Evolutionary conservation across 2,797 vertebrate genomes (phyloP).

Genomic region (Brachymystax lenok): DNA sequence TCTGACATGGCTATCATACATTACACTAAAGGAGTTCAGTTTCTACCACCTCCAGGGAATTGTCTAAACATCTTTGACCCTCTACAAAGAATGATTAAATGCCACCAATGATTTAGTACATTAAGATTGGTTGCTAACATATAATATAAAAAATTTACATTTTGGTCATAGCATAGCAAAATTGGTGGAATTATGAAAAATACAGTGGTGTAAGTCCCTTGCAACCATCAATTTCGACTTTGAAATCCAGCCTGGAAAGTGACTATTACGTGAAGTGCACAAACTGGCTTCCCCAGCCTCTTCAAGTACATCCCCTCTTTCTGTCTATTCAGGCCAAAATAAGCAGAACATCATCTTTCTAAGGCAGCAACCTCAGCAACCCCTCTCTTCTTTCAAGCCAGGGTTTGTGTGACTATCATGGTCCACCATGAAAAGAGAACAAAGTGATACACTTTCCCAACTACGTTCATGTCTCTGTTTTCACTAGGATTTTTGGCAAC

Average conservation of each 20-base stretch:
- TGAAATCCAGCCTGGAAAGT: slow-evolving; percentile 62
- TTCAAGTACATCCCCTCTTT: slow-evolving; percentile 33
- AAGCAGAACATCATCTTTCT: slow-evolving; percentile 10
- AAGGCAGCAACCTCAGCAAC: slow-evolving; percentile 16
- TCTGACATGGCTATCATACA: neutral
- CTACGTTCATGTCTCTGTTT: neutral
- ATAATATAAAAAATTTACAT: slow-evolving; percentile 56
- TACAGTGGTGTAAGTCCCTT: slow-evolving; percentile 28
- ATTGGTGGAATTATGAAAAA: slow-evolving; percentile 15
- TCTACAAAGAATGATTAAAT: slow-evolving; percentile 40
- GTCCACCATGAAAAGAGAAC: neutral
- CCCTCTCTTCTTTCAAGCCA: neutral
- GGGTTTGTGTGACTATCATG: neutral
- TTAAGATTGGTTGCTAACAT: slow-evolving; percentile 46
- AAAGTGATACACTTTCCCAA: neutral
- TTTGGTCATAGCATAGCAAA: slow-evolving; percentile 32
- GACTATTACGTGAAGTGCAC: slow-evolving; percentile 45
- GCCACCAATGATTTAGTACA: slow-evolving; percentile 35
- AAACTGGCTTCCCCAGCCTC: slow-evolving; percentile 40
- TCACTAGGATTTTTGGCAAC: slow-evolving; percentile 26
- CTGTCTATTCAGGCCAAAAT: slow-evolving; percentile 2
- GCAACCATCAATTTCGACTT: slow-evolving; percentile 40
- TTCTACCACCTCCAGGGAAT: neutral
- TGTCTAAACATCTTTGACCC: neutral
- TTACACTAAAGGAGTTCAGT: neutral